phyloP scores from a whole-genome alignment of 2,888 invertebrate species.

The Chymomyza caudatula region DNA sequence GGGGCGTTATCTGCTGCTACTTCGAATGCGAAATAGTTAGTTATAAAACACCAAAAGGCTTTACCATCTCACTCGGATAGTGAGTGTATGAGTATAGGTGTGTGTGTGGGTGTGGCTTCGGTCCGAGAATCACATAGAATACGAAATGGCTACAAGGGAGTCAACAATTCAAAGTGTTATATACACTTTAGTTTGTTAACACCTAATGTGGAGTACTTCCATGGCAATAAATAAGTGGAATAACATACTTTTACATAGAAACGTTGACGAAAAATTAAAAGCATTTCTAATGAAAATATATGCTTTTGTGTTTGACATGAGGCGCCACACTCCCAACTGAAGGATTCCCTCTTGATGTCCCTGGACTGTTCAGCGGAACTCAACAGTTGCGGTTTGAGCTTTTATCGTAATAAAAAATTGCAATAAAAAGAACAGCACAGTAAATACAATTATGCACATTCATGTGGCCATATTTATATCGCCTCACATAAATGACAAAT shows the following conservation, averaged over 20 bases:
- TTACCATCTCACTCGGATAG: not conserved
- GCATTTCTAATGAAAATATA: not conserved
- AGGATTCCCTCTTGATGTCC: not conserved
- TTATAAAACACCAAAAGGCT: slow-evolving; percentile 40
- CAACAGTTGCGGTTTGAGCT: not conserved
- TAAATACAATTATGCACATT: slow-evolving; percentile 3
- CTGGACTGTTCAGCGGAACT: not conserved
- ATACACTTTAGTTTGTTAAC: too few relatives aligned
- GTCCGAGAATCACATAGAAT: not conserved
- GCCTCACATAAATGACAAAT: slow-evolving; percentile 15
- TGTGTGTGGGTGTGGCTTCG: slow-evolving; percentile 27
- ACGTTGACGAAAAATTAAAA: not conserved
- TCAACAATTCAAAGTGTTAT: too few relatives aligned
- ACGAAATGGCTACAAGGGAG: not conserved
- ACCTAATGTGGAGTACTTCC: too few relatives aligned
- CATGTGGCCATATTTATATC: slow-evolving; percentile 31
- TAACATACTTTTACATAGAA: not conserved
- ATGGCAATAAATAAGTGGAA: too few relatives aligned
- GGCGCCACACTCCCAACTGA: not conserved
- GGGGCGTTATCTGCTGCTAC: slow-evolving; percentile 55
- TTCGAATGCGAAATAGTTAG: slow-evolving; percentile 63
- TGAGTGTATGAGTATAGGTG: not conserved
- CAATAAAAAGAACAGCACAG: not conserved
- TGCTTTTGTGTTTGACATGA: too few relatives aligned
- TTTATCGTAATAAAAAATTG: not conserved